Conservation (phyloP, 2,888 invertebrate genomes). For the Tupiocoris notatus region DNA sequence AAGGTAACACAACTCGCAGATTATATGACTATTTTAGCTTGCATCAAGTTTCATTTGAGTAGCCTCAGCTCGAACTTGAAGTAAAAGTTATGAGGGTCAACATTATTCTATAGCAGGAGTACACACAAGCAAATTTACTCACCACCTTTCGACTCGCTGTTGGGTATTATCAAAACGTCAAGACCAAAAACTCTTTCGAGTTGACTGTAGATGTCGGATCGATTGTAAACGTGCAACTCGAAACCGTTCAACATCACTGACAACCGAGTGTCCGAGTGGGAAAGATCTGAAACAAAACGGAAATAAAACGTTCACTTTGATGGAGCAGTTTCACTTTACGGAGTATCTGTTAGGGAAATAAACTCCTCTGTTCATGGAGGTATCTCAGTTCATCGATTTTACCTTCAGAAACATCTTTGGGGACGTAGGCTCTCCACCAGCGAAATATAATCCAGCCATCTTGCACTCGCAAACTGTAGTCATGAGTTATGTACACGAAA, state of each 20-base stretch:
- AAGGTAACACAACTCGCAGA: neutral
- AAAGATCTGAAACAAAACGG: constrained; percentile 69
- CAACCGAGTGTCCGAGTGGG: constrained; percentile 88
- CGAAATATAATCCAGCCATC: constrained; percentile 97
- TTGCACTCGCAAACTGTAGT: constrained; percentile 88
- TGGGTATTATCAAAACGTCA: constrained; percentile 70
- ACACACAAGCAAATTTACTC: too few species aligned
- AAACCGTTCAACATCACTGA: constrained; percentile 91
- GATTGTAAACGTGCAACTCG: constrained; percentile 92
- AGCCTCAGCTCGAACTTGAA: too few species aligned
- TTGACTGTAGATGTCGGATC: constrained; percentile 80
- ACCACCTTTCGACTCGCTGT: constrained; percentile 34
- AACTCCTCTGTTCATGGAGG: too few species aligned
- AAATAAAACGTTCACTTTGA: too few species aligned
- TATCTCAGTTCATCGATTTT: too few species aligned
- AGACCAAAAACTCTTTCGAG: constrained; percentile 86
- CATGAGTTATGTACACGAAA: constrained; percentile 88
- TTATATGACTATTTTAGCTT: too few species aligned
- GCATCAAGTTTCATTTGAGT: too few species aligned
- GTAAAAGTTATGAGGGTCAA: too few species aligned
- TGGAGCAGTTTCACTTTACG: too few species aligned
- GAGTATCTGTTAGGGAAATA: too few species aligned
- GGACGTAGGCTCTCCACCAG: constrained; percentile 96
- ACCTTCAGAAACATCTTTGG: constrained; percentile 95
- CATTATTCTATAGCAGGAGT: too few species aligned